These are phyloP conservation scores for Premnoplex brunnescens DNA, from an alignment of 2,797 vertebrate species.

Conservation along the genomic window DNA sequence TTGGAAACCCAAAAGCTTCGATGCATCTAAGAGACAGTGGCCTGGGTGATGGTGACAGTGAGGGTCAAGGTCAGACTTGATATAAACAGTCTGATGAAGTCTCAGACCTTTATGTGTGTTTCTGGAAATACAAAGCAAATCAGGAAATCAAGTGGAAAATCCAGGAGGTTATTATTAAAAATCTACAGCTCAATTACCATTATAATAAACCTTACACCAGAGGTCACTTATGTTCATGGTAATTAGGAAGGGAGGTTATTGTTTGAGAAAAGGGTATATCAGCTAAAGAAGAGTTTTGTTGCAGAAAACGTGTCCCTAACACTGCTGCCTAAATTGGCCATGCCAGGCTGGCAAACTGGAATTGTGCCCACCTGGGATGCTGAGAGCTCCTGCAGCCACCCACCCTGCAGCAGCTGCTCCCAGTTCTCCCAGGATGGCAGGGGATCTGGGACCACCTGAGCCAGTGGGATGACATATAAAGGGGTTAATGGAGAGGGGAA, in stretches of 20 bases:
- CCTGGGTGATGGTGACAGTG: neutral
- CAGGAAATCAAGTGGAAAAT: conserved; percentile 50
- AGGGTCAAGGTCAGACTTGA: neutral
- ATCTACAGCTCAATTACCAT: neutral
- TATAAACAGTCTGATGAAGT: neutral
- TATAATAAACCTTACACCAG: conserved; percentile 35
- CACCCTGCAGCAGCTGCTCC: neutral
- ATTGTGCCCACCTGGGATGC: neutral
- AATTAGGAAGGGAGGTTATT: conserved; percentile 6
- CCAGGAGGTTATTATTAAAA: conserved; percentile 46
- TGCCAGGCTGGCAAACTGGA: neutral
- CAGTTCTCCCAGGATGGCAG: neutral
- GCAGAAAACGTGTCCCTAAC: neutral
- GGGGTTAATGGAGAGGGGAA: fast-evolving
- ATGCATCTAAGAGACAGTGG: neutral
- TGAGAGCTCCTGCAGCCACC: neutral
- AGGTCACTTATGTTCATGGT: neutral
- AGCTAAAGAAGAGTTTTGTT: neutral
- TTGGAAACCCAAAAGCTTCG: neutral
- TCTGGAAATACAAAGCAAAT: conserved; percentile 30
- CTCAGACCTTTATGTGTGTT: neutral
- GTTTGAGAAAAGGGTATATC: neutral
- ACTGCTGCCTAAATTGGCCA: neutral
- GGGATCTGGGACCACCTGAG: neutral
- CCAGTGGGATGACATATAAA: fast-evolving